phyloP scores from a whole-genome alignment of 2,113 vertebrate genomes.

The Meriones unguiculatus region DNA sequence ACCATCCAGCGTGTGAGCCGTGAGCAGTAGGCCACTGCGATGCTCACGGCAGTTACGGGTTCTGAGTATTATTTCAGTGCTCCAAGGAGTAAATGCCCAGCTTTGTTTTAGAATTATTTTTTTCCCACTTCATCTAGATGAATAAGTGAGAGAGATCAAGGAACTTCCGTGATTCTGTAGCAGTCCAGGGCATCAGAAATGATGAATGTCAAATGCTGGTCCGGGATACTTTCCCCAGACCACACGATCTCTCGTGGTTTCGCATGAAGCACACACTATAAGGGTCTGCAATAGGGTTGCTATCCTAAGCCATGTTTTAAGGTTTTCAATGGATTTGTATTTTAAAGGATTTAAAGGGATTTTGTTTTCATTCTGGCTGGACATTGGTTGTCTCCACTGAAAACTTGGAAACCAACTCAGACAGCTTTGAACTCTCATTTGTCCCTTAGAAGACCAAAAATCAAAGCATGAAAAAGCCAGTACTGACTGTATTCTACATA shows the following conservation, averaged over 20 bases:
- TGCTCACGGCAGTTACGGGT: neutral
- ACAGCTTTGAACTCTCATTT: slow-evolving; percentile 61
- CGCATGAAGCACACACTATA: neutral
- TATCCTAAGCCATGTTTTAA: slow-evolving; percentile 6
- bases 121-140: neutral
- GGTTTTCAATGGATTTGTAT: neutral
- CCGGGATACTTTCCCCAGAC: neutral
- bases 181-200: neutral
- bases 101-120: neutral
- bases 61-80: slow-evolving; percentile 6
- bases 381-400: slow-evolving; percentile 74
- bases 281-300: neutral
- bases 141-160: slow-evolving; percentile 24
- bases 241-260: neutral
- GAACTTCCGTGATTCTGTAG: neutral
- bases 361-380: slow-evolving; percentile 62
- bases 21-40: neutral
- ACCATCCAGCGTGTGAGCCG: neutral
- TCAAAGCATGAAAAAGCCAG: neutral
- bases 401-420: slow-evolving; percentile 70
- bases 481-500: slow-evolving; percentile 23
- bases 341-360: slow-evolving; percentile 59
- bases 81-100: slow-evolving; percentile 22
- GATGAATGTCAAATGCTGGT: neutral
- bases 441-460: slow-evolving; percentile 59